Percentiles rank a stretch among this genome's conserved stretches.
Evolutionary conservation across 2,113 vertebrate genomes (phyloP).

Genomic region (Microcebus jonahi): DNA sequence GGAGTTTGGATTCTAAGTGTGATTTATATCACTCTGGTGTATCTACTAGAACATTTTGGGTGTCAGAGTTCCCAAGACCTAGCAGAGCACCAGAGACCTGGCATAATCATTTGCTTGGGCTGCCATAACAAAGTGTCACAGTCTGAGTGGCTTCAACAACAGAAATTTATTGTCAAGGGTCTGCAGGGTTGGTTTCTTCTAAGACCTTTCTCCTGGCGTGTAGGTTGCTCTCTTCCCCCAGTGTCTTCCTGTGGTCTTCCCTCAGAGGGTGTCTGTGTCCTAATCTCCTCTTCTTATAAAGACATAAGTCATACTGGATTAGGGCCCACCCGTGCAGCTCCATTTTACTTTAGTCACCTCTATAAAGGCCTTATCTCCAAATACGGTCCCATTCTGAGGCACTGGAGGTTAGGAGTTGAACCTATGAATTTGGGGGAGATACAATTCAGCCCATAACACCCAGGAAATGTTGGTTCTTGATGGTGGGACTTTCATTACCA

Average conservation of each 20-base stretch:
- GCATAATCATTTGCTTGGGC: background rate
- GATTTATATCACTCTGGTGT: background rate
- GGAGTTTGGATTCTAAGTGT: background rate
- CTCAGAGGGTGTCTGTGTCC: background rate
- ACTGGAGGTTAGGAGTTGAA: background rate
- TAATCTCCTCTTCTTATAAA: background rate
- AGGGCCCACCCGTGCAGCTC: background rate
- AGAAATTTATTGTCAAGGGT: background rate
- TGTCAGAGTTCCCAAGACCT: background rate
- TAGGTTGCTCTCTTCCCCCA: background rate
- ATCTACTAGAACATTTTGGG: background rate
- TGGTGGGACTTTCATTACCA: background rate
- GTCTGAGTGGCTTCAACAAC: background rate
- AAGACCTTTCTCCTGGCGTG: background rate
- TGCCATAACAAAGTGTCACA: background rate
- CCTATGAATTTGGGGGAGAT: background rate
- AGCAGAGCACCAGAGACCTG: background rate
- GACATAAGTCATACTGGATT: background rate
- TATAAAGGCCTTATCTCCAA: background rate
- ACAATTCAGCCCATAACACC: background rate
- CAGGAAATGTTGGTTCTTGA: background rate
- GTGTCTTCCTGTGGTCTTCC: background rate
- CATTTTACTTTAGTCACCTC: background rate
- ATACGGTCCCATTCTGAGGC: background rate
- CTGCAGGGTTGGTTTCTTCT: background rate